Base-by-base conservation (phyloP, 2,113 vertebrate genomes). In the Gallinago media region DNA sequence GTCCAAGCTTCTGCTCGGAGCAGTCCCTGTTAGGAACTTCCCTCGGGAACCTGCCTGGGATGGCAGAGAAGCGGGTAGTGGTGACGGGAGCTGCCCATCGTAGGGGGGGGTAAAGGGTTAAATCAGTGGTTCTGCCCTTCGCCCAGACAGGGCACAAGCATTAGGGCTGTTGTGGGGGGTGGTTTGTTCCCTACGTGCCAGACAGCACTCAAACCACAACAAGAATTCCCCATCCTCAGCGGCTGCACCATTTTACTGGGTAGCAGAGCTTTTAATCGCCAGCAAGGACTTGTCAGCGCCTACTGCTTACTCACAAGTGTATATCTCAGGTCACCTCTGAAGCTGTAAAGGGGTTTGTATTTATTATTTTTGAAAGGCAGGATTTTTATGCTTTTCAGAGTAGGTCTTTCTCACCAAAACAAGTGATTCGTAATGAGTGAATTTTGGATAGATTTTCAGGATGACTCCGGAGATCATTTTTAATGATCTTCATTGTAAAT, bases 191-290 rank as follows among this genome's bases (percentile, higher is more conserved):
- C 47, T 38, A 16, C 26, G 96, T 96, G 94, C 94, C 61, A 96
- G 94, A 96, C 94, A 89, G 91, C 85, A 85, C 87, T 92, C 84
- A 95, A 88, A 74, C 12, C n/a, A 61, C 25, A 62, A 42, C 25
- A 89, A 77, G 86, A 71, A 91, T 75, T 97, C 94, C 77, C 89
- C 74, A 49, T 89, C 80, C 89, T 75, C 87, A 25, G 0, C 31
- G 74, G 34, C 72, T 50, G 38, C 71, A 42, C 55, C 18, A 14
- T 93, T 93, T 66, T 62, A 83, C 44, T 46, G 11, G 46, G 59
- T 29, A 90, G 55, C 42, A 94, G 68, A 77, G 93, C 94, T 88
- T 96, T 97, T 95, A 96, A 90, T 85, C 56, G 82, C 55, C 66
- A 87, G 65, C 67, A 86, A 27, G 85, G 79, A 61, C 93, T 91